Evolutionary conservation across 2,888 invertebrate genomes (phyloP).

Genomic region (Drosophila lacicola): DNA sequence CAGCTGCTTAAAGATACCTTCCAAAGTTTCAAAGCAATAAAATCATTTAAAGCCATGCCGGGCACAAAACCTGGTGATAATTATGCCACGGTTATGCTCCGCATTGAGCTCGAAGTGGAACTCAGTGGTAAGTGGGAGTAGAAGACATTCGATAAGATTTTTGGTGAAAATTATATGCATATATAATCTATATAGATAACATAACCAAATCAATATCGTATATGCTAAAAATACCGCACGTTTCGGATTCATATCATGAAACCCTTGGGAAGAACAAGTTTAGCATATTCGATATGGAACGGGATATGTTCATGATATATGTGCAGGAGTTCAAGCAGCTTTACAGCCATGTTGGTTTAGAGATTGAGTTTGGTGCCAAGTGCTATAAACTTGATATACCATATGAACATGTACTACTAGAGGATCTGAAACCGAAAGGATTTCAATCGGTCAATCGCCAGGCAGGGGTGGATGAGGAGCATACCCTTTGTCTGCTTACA

Average conservation of each 20-base stretch:
- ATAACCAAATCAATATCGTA: conserved; percentile 27
- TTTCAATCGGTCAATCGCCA: conserved; percentile 71
- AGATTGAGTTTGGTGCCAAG: conserved; percentile 53
- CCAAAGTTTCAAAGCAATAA: conserved; percentile 45
- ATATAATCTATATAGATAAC: conserved; percentile 21
- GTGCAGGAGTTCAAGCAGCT: conserved; percentile 60
- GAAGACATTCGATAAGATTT: neutral
- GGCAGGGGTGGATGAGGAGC: conserved; percentile 72
- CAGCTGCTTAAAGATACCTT: conserved; percentile 49
- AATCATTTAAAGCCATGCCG: conserved; percentile 55
- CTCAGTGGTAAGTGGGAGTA: conserved; percentile 50
- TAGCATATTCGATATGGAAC: conserved; percentile 65
- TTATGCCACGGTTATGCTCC: conserved; percentile 75
- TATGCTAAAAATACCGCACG: conserved; percentile 46
- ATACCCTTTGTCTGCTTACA: conserved; percentile 69
- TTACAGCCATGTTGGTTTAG: conserved; percentile 50
- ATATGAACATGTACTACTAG: conserved; percentile 62
- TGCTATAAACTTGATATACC: conserved; percentile 42
- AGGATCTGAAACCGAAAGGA: conserved; percentile 69
- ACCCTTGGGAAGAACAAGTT: conserved; percentile 28
- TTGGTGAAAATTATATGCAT: neutral
- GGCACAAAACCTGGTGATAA: conserved; percentile 77
- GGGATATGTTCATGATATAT: conserved; percentile 58
- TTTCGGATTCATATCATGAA: conserved; percentile 30
- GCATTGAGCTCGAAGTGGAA: conserved; percentile 69